Evolutionary conservation across 1,140 invertebrate species (phyloP), one percentile per base, ranked within the genome.

Genomic region (Drosophila eugracilis): DNA sequence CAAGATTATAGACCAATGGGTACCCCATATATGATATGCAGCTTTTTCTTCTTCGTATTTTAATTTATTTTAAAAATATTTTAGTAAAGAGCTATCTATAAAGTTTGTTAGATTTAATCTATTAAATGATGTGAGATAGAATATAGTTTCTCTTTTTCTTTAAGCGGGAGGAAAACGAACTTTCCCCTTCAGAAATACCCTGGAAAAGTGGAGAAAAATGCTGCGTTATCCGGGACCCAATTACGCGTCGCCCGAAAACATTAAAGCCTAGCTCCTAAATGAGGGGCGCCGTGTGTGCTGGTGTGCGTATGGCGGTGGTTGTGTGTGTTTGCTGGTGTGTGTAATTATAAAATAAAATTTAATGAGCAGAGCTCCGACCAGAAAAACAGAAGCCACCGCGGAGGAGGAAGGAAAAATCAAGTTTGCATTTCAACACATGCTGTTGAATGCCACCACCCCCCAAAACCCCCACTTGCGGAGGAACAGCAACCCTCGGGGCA

Each of bases 301-400:
- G 24, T 47, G 59, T 49, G 24, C 36, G 44, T 34, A 32, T 54
- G 57, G 5, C 39, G 22, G 57, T 63, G 22, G 30, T 75, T 72
- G 62, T 49, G 59, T 60, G 57, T 77, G 81, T 69, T 63, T 74
- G 73, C 58, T 80, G 76, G 81, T 80, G 81, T 85, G 81, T 88
- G 83, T 88, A 88, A 88, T 88, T 88, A 88, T 88, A 88, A 88
- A 88, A 88, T 88, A 88, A 88, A 88, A 88, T 88, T 88, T 88
- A 88, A 88, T 88, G 83, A 88, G 83, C 83, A 88, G 66, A 72
- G 83, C 83, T 81, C 81, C 80, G 75, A 76, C 41, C 28, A 19
- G 63, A 41, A 52, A 62, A 65, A 65, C 60, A 65, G 63, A 34
- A 52, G 62, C 58, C 42, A 66, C 44, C n/a, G 39, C 15, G 41